Conservation (phyloP, 2,113 vertebrate species). For the Xyrauchen texanus region DNA sequence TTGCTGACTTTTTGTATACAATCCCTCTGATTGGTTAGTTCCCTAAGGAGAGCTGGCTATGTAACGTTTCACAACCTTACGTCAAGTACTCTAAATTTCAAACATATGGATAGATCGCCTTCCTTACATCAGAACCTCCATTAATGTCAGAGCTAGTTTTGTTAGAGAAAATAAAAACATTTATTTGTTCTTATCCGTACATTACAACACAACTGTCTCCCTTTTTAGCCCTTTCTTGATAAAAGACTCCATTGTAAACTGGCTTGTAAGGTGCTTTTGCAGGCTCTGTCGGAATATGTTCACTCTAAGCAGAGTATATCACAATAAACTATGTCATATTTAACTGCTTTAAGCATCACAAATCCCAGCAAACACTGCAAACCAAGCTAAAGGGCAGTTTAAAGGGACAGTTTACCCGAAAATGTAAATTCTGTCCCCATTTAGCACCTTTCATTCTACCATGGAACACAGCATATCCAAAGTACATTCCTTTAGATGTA, state of each 20-base stretch:
- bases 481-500: background rate
- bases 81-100: conserved; percentile 11
- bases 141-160: conserved; percentile 12
- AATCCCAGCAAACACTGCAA: background rate
- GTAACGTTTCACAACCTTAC: conserved; percentile 6
- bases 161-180: conserved; percentile 5
- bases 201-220: conserved; percentile 3
- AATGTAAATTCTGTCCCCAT: no score
- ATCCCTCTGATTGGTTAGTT: conserved; percentile 2
- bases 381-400: no score
- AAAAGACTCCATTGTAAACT: background rate
- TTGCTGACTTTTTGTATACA: conserved; percentile 13
- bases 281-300: background rate
- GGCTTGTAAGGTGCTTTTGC: background rate
- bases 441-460: no score
- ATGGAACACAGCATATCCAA: background rate
- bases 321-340: background rate
- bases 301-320: background rate
- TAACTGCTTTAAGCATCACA: background rate
- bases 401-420: no score
- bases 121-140: background rate
- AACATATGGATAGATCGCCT: conserved; percentile 10
- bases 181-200: background rate
- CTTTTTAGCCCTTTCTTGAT: background rate
- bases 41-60: background rate